Evolutionary conservation across 2,113 vertebrate species (phyloP), one percentile per base, ranked within the genome.

Genomic region (Microcebus tavaratra): DNA sequence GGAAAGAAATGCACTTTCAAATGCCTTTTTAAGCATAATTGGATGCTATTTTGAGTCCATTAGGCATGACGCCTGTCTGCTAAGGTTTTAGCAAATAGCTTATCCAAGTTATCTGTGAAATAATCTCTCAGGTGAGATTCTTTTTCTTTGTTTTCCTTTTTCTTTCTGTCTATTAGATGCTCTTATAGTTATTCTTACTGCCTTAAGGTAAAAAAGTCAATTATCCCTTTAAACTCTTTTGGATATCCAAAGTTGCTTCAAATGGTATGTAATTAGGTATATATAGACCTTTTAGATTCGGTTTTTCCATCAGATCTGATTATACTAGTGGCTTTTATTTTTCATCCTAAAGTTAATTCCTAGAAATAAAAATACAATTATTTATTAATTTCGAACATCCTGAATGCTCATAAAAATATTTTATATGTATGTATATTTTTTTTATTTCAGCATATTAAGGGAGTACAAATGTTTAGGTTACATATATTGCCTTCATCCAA

Each of bases 81-180:
- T 76, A 83, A 89, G 18, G 8, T 80, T 95, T 90, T 93, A 90
- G 34, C 31, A 90, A 87, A 79, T 59, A 88, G 65, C 65, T 45
- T 27, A 65, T 89, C 95, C 31, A 61, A 59, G 4, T 65, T 89
- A n/a, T 48, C 31, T 96, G 42, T 4, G 75, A 90, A 92, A 73
- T 48, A 68, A 90, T 93, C n/a, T 83, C 31, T 78, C 50, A 78
- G 1, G 12, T 93, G 45, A 72, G 59, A 88, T 9, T 9, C 4
- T 7, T 67, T 34, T 50, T 34, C n/a, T 68, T 57, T 55, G 5
- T 57, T 6, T 27, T 73, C 45, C 55, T 53, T 18, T 17, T 20
- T 25, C 12, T 78, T 67, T 84, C 29, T 18, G 6, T 72, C 18
- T 39, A 36, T 0, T 4, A 88, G 21, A 73, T 10, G 6, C 18